These are phyloP conservation scores for Meganola albula DNA, from an alignment of 2,888 invertebrate genomes.

Conservation along the genomic window DNA sequence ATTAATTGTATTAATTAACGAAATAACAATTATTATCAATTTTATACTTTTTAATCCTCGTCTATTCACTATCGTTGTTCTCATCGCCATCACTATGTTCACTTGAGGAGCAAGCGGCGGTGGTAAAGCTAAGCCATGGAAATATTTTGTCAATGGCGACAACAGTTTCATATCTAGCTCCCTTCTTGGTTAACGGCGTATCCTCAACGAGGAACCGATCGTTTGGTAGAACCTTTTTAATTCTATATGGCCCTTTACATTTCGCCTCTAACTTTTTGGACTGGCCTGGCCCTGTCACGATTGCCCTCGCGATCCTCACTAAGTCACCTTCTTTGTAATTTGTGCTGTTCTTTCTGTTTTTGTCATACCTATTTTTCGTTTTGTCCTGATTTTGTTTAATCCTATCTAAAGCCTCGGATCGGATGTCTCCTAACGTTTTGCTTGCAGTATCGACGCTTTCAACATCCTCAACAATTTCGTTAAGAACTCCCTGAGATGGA, in stretches of 20 bases:
- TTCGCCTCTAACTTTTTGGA: conserved; percentile 11
- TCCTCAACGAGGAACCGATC: conserved; percentile 8
- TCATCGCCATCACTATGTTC: background rate
- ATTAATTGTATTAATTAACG: no score
- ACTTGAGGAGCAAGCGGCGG: no score
- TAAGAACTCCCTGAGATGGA: no score
- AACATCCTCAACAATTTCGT: background rate
- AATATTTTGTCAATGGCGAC: no score
- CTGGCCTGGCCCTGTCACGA: conserved; percentile 1
- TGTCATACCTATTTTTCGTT: background rate
- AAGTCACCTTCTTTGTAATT: conserved; percentile 3
- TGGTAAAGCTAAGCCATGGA: no score
- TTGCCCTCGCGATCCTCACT: conserved; percentile 2
- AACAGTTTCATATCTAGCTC: no score
- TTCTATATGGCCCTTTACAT: conserved; percentile 19
- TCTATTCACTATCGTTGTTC: background rate
- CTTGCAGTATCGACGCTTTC: background rate
- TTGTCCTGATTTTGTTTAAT: background rate
- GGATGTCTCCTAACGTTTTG: background rate
- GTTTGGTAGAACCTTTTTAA: conserved; percentile 19
- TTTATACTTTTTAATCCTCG: background rate
- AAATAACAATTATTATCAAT: no score
- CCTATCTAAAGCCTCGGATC: background rate
- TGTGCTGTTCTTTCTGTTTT: background rate
- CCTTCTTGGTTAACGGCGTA: no score